Evolutionary conservation across 2,888 invertebrate species (phyloP).

Genomic region (Adela reaumurella): DNA sequence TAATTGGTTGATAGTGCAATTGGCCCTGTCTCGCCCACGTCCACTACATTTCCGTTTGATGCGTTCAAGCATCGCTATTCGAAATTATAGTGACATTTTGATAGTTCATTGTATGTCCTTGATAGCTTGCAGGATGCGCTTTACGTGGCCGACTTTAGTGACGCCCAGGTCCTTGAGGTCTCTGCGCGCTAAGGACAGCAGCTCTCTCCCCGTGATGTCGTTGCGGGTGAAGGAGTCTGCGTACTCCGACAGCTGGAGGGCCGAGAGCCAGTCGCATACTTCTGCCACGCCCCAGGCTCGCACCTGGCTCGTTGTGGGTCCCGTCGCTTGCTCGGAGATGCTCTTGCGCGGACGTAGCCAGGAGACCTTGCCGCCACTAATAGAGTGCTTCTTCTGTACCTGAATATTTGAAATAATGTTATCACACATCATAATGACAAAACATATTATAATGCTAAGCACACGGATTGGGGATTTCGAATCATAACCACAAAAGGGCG

Average conservation of each 20-base stretch:
- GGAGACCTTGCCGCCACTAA: constrained; percentile 21
- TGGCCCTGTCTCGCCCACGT: no score
- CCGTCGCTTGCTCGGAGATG: constrained; percentile 34
- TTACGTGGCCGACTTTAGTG: constrained; percentile 93
- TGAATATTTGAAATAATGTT: no score
- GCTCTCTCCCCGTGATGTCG: constrained; percentile 88
- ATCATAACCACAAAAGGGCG: no score
- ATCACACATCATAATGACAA: no score
- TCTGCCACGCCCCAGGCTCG: constrained; percentile 80
- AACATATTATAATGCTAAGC: no score
- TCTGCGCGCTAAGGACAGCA: constrained; percentile 79
- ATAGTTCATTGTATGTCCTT: constrained; percentile 75
- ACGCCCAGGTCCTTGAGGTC: constrained; percentile 90
- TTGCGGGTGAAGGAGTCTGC: constrained; percentile 86
- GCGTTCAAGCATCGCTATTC: no score
- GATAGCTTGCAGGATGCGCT: constrained; percentile 89
- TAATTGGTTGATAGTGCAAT: no score
- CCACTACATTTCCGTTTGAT: no score
- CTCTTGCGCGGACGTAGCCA: constrained; percentile 43
- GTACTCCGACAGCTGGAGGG: constrained; percentile 86
- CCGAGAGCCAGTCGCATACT: constrained; percentile 87
- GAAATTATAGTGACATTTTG: no score
- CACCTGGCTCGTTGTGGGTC: constrained; percentile 30
- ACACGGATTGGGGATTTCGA: no score
- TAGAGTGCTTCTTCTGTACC: constrained; percentile 32